phyloP scores from a whole-genome alignment of 2,113 vertebrate species.

The Hydrochoerus hydrochaeris region DNA sequence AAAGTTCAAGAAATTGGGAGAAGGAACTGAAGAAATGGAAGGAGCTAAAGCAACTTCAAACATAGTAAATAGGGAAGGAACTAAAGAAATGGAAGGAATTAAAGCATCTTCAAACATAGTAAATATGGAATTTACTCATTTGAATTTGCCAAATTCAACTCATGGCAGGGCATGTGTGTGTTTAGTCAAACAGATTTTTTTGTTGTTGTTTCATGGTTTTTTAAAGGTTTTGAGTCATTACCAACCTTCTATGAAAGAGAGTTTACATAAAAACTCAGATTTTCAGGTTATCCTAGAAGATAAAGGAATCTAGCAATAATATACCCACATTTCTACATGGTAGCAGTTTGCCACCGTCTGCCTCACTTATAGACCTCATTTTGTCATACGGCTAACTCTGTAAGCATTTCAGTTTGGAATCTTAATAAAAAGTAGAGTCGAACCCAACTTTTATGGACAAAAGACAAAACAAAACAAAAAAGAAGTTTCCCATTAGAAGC shows the following conservation, averaged over 20 bases:
- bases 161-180: background rate
- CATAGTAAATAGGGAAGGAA: too few relatives aligned
- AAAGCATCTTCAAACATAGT: too few relatives aligned
- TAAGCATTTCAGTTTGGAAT: background rate
- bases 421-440: background rate
- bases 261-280: background rate
- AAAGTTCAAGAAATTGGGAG: background rate
- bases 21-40: background rate
- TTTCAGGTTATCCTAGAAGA: background rate
- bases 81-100: too few relatives aligned
- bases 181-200: background rate
- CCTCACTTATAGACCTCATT: fast-evolving
- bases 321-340: background rate
- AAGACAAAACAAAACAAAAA: background rate
- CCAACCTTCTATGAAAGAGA: background rate
- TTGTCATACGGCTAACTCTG: background rate
- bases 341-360: background rate
- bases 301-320: background rate
- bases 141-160: background rate
- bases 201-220: background rate
- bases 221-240: slow-evolving; percentile 1
- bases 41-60: background rate
- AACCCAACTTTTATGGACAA: background rate
- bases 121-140: too few relatives aligned
- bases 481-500: background rate